phyloP scores from a whole-genome alignment of 2,113 vertebrate species.

The Paradisaea rubra region DNA sequence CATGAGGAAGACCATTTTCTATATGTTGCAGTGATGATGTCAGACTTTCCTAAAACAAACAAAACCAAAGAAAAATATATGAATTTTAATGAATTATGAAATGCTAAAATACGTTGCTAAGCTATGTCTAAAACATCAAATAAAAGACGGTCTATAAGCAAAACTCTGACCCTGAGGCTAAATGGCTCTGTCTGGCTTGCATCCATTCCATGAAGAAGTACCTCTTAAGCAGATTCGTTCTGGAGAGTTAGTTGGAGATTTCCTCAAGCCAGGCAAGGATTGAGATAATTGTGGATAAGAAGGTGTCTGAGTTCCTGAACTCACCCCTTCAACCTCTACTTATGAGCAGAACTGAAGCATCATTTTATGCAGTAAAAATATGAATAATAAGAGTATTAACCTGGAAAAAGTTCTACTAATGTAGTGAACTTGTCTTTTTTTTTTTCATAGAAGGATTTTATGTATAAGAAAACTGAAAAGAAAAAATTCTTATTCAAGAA shows the following conservation, averaged over 20 bases:
- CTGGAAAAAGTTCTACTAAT: neutral
- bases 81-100: neutral
- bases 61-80: neutral
- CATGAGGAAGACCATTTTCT: neutral
- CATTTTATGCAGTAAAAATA: neutral
- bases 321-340: neutral
- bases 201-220: neutral
- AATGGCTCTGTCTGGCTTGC: neutral
- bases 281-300: neutral
- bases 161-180: too few relatives aligned
- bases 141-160: neutral
- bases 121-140: neutral
- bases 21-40: neutral
- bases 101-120: neutral
- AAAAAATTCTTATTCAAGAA: neutral
- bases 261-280: neutral
- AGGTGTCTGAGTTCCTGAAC: neutral
- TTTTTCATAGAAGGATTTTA: neutral
- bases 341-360: neutral
- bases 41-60: neutral
- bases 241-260: neutral
- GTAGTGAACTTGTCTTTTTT: neutral
- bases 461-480: neutral
- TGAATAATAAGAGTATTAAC: neutral
- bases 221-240: neutral